A percentile compares a stretch with the other conserved stretches of the same genome.
phyloP scores from a whole-genome alignment of 1,140 invertebrate genomes.

The Sarcophaga bullata region DNA sequence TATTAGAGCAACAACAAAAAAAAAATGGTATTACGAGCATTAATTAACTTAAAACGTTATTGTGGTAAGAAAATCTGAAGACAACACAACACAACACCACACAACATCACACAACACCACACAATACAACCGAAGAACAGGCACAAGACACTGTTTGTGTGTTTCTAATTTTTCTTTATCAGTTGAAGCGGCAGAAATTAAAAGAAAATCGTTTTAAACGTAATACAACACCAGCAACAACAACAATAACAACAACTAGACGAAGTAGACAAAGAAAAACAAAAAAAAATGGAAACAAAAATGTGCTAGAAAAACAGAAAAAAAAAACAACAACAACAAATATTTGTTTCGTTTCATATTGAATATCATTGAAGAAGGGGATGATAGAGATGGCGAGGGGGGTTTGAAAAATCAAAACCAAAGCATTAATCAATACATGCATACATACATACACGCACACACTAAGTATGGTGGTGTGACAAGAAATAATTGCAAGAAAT shows the following conservation, averaged over 20 bases:
- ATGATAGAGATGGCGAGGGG: neutral
- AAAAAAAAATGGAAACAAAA: neutral
- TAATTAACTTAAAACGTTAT: slow-evolving; percentile 40
- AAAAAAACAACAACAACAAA: neutral
- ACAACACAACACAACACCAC: neutral
- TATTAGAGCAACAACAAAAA: neutral
- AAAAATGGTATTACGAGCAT: slow-evolving; percentile 2
- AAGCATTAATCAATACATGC: neutral
- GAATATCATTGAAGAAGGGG: neutral
- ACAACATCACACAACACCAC: too few species aligned
- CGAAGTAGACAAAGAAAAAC: too few species aligned
- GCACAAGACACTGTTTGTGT: slow-evolving; percentile 23
- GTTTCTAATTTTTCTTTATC: slow-evolving; percentile 1
- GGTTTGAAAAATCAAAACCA: neutral
- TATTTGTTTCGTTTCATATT: neutral
- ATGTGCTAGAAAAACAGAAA: neutral
- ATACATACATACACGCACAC: neutral
- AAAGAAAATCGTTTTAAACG: neutral
- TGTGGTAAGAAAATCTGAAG: slow-evolving; percentile 30
- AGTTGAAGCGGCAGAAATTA: slow-evolving; percentile 25
- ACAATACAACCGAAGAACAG: too few species aligned
- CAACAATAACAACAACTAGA: neutral
- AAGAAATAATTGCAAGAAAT: slow-evolving; percentile 8
- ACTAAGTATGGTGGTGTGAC: neutral
- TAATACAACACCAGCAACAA: neutral